Conservation (phyloP, 2,113 vertebrate genomes). For the Choloepus hoffmanni region DNA sequence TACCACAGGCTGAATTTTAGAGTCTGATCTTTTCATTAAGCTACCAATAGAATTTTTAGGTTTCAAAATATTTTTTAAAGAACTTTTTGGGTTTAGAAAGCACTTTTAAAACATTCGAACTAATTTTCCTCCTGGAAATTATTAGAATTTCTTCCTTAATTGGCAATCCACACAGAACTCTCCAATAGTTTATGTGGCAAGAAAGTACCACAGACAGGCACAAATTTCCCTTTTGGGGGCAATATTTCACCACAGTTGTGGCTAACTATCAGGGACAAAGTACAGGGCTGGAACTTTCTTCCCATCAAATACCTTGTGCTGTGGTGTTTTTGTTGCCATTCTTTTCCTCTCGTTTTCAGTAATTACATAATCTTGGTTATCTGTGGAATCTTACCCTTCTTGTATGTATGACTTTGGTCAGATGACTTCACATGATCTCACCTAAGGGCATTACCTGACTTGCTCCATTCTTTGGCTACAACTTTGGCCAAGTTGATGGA, state of each 20-base stretch:
- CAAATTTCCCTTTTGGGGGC: conserved; percentile 21
- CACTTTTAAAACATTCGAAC: neutral
- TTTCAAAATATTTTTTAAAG: conserved; percentile 44
- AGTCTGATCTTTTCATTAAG: conserved; percentile 27
- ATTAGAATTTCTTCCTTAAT: conserved; percentile 45
- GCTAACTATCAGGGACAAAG: neutral
- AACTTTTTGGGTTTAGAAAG: conserved; percentile 22
- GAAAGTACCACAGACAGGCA: neutral
- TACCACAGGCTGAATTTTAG: conserved; percentile 14
- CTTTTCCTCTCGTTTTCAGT: neutral
- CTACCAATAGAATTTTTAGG: neutral
- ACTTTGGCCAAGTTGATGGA: neutral
- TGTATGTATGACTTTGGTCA: neutral
- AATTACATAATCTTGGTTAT: neutral
- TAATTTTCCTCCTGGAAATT: conserved; percentile 51
- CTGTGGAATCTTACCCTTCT: conserved; percentile 8
- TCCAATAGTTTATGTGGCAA: neutral
- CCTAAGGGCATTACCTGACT: neutral
- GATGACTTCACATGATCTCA: conserved; percentile 28
- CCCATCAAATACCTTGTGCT: neutral
- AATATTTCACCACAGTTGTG: neutral
- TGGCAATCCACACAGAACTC: neutral
- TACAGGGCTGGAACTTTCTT: neutral
- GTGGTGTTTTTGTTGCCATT: neutral
- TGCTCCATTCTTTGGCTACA: conserved; percentile 5